Conservation (phyloP, 2,888 invertebrate genomes). For the Xanthia icteritia region DNA sequence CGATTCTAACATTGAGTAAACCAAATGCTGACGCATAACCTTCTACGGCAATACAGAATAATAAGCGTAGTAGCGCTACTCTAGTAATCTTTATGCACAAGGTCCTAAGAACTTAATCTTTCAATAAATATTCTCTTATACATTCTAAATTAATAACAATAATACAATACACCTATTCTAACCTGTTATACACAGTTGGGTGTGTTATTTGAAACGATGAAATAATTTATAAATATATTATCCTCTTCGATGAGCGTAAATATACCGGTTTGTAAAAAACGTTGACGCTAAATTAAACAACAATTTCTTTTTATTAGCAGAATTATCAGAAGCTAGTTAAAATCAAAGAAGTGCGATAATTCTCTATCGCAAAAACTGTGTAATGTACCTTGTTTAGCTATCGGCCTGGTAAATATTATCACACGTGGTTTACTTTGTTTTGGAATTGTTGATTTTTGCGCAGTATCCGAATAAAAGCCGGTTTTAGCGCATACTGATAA, state of each 20-base stretch:
- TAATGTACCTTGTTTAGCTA: constrained; percentile 67
- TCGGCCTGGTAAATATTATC: constrained; percentile 69
- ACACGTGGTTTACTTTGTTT: constrained; percentile 73
- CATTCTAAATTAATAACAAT: constrained; percentile 31
- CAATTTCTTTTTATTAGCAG: constrained; percentile 14
- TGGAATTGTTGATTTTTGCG: constrained; percentile 70
- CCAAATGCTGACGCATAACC: constrained; percentile 52
- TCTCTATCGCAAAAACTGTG: constrained; percentile 59
- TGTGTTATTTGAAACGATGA: constrained; percentile 20
- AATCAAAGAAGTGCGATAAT: constrained; percentile 55
- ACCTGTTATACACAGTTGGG: constrained; percentile 26
- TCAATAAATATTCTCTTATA: constrained; percentile 14
- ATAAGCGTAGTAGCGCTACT: constrained; percentile 26
- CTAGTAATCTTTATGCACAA: constrained; percentile 47
- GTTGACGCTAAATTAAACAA: constrained; percentile 1
- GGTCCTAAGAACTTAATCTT: constrained; percentile 41
- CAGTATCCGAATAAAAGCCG: constrained; percentile 73
- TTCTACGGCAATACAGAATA: constrained; percentile 44
- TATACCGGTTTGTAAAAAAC: constrained; percentile 42
- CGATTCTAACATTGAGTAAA: constrained; percentile 31
- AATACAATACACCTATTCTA: constrained; percentile 4
- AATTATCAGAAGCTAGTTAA: constrained; percentile 32
- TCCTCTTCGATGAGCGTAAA: constrained; percentile 14
- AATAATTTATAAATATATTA: constrained; percentile 15
- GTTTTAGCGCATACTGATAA: constrained; percentile 74